Percentiles rank a stretch among this genome's conserved stretches.
Conservation (phyloP, 1,140 invertebrate genomes). For the Plutomurus gul region DNA sequence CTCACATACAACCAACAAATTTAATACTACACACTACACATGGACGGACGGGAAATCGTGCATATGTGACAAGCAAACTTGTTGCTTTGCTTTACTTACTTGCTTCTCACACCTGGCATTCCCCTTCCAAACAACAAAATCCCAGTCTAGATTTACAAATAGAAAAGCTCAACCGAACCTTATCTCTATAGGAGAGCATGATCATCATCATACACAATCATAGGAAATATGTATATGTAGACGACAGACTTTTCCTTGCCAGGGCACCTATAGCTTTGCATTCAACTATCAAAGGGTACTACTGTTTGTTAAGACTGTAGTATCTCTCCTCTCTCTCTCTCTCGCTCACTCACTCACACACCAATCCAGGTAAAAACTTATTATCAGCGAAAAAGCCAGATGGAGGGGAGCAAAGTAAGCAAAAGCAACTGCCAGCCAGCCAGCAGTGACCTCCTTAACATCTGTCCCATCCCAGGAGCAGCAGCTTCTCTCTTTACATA, state of each 20-base stretch:
- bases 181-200: neutral
- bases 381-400: conserved; percentile 28
- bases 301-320: neutral
- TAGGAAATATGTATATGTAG: neutral
- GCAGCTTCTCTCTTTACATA: conserved; percentile 14
- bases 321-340: neutral
- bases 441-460: conserved; percentile 28
- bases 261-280: neutral
- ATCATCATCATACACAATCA: neutral
- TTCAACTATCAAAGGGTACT: conserved; percentile 7
- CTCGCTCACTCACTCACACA: no score
- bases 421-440: conserved; percentile 24
- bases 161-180: neutral
- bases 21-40: no score
- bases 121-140: neutral
- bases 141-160: neutral
- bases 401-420: conserved; percentile 22
- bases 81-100: neutral
- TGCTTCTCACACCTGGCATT: conserved; percentile 7
- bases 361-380: conserved; percentile 16
- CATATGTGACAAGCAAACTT: neutral
- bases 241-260: neutral
- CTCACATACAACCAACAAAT: neutral
- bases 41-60: conserved; percentile 2
- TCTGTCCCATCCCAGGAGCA: conserved; percentile 24